Evolutionary conservation across 2,113 vertebrate genomes (phyloP), one percentile per base, ranked within the genome.

Genomic region (Laticauda colubrina): DNA sequence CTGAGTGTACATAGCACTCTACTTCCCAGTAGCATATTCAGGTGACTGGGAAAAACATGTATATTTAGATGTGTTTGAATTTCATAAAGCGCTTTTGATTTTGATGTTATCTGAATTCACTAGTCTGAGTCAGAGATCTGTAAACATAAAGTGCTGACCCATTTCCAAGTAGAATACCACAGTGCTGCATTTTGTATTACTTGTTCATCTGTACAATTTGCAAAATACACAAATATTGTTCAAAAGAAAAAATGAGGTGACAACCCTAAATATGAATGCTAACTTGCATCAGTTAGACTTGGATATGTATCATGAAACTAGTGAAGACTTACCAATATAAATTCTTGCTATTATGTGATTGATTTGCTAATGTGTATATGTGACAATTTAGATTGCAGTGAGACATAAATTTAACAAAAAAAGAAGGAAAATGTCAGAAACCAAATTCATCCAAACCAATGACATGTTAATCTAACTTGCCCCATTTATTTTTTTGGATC

Each of bases 1-100:
- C 56, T n/a, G 56, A 21, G 0, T 0, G 0, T 34, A 59, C 54
- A 21, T 94, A n/a, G 45, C 56, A 43, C n/a, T 5, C 39, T 56
- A 24, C 93, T 95, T 94, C 0, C 0, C 9, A 91, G 54, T 85
- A 88, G 94, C 43, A 51, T 45, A 87, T 56, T 39, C 18, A 85
- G n/a, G 12, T 89, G 34, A 59, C 39, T 24, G 24, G 39, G 26
- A n/a, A 24, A 20, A 5, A 91, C 48, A 61, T 29, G 23, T 85
- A 86, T 48, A 34, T 86, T 91, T 29, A 21, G 39, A 55, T 48
- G 55, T 86, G 54, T 91, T 26, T 87, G 51, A 55, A 24, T 23
- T 64, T 53, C 20, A 91, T 14, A 91, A 43, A 5, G 1, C 18
- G 39, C 29, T 75, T 53, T 23, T 85, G 90, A 43, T 55, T 81